Evolutionary conservation across 1,140 invertebrate genomes (phyloP), one percentile per base, ranked within the genome.

Genomic region (Pachypeltis micranthus): DNA sequence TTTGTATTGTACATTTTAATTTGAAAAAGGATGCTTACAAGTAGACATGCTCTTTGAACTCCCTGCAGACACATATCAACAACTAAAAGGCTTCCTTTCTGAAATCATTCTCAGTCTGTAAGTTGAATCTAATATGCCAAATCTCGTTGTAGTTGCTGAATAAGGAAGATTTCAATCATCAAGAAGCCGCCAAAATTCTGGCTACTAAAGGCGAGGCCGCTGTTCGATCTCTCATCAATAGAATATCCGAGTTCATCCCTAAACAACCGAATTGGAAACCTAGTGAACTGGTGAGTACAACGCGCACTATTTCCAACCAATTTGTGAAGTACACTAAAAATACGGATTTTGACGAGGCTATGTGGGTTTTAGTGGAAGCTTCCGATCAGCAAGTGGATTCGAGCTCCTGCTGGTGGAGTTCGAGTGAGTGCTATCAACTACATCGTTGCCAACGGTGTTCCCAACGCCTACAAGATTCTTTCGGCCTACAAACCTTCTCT

Each of bases 131-230:
- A 39, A 39, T 16, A 39, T 16, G 31, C 31, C 31, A 16, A 10
- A 39, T 73, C 34, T 54, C 51, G 12, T 63, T 63, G 14, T 24
- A 66, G 65, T 80, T 80, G 70, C 44, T 81, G 2, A 75, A 74
- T n/a, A 69, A 74, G 10, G 63, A 78, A 65, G 54, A 69, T 4
- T 72, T 83, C 4, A 76, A 85, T 69, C 79, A 85, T 63, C 57
- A 71, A 2, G 74, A 74, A 44, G 76, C 78, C 59, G 62, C 84
- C 1, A 77, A 82, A 62, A 76, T 79, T 25, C 78, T 86, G 1
- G 75, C 76, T 16, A 68, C 73, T 1, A 68, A 76, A n/a, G 69
- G 77, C 1, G 21, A 79, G 0, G 70, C 71, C 24, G 77, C 79
- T 0, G 14, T 80, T 12, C 72, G 73, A 26, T 81, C 80, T 0